phyloP scores from a whole-genome alignment of 2,888 invertebrate species.

The Drosophila pseudotakahashii region DNA sequence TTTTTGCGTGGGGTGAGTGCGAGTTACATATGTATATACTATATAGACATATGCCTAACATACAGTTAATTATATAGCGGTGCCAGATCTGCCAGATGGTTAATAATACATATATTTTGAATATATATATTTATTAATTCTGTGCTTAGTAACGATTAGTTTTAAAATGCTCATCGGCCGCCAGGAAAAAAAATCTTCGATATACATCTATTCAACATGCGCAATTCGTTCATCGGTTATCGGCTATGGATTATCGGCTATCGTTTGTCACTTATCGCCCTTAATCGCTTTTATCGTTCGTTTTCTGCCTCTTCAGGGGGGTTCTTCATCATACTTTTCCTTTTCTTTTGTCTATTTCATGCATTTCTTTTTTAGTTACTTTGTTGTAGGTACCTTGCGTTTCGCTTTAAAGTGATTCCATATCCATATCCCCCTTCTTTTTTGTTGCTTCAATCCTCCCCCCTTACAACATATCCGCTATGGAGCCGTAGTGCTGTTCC shows the following conservation, averaged over 20 bases:
- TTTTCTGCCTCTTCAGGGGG: not conserved
- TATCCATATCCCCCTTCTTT: not conserved
- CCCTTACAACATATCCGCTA: constrained; percentile 72
- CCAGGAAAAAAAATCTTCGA: constrained; percentile 33
- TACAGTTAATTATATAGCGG: constrained; percentile 50
- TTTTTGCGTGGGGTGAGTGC: constrained; percentile 13
- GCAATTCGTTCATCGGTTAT: constrained; percentile 32
- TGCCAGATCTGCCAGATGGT: constrained; percentile 55
- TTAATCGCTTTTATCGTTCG: constrained; percentile 5
- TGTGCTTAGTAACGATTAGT: constrained; percentile 45
- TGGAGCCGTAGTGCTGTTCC: constrained; percentile 79
- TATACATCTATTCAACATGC: constrained; percentile 51
- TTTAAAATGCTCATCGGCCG: constrained; percentile 32
- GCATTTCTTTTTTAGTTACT: constrained; percentile 51
- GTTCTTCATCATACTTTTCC: not conserved
- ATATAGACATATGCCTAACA: constrained; percentile 36
- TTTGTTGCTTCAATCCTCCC: not conserved
- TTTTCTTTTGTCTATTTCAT: constrained; percentile 11
- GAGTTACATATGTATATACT: constrained; percentile 34
- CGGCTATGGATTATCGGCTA: constrained; percentile 5
- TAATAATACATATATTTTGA: constrained; percentile 69
- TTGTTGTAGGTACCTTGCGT: constrained; percentile 72
- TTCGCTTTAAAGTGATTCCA: constrained; percentile 40
- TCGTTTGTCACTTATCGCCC: constrained; percentile 6
- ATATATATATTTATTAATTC: constrained; percentile 64